Evolutionary conservation across 2,797 vertebrate species (phyloP), one percentile per base, ranked within the genome.

Genomic region (Lutjanus campechanus): DNA sequence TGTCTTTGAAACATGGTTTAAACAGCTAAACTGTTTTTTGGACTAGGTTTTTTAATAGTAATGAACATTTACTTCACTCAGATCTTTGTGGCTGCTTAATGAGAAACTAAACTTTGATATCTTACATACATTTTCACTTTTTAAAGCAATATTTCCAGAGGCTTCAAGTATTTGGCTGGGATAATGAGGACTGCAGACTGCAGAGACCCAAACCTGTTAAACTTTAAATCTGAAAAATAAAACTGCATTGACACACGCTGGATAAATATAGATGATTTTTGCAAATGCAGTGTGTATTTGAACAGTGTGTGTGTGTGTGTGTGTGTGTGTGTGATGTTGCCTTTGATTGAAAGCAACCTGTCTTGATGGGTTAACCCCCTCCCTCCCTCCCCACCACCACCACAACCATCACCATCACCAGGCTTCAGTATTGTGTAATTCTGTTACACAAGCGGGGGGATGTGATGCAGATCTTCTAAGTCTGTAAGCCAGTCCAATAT

Each of bases 401-500:
- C 36, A n/a, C 25, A 17, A 29, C 47, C 25, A 9, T 49, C 22
- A 36, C 62, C 77, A 71, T 20, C 60, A 62, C 25, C 65, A 71
- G 64, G 59, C 70, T 69, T 73, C 63, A 75, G 62, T 46, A 82
- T 90, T 91, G 87, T 89, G 79, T 89, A 89, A 90, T 81, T 89
- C 62, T 82, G 82, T 92, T 90, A 90, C 81, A 90, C 88, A 91
- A 91, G 85, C 53, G 1, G 77, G 46, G 65, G 61, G 73, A 80
- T 73, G 71, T 82, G 72, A 81, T 88, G 85, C 73, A 74, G 76
- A 73, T 76, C 76, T 66, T 79, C 41, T 86, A 73, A 75, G 68
- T 88, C 69, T 69, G 69, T 78, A 80, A 85, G 81, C 79, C 54
- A 55, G 71, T 64, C 81, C 55, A 46, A 67, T 81, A 66, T 68